Base-by-base conservation (phyloP, 2,888 invertebrate genomes). In the Hirtodrosophila confusa region DNA sequence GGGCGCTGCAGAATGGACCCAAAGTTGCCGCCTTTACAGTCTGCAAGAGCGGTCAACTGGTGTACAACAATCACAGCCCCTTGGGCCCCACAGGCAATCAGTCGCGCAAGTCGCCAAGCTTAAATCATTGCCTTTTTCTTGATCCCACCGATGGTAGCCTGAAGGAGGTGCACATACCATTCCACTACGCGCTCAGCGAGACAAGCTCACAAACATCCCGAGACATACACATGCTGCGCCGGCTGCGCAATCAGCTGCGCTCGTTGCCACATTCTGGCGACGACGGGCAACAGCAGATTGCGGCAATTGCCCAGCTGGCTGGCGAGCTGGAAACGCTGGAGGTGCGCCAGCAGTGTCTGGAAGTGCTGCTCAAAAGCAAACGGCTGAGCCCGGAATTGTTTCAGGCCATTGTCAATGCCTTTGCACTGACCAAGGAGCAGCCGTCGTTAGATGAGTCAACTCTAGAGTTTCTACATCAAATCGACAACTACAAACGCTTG, bases 1-100 rank as follows among this genome's bases (percentile, higher is more conserved):
- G 99, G 95, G 93, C 97, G 3, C 94, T 97, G 87, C 97, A 97
- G 89, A 95, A 96, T 89, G 98, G 99, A 0, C 95, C 95, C 9
- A 95, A 97, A 91, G 95, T 99, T 6, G 96, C 97, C 10, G 97
- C 97, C 0, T 99, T 98, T 90, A 96, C 96, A 44, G 97, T 98
- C 0, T 95, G 96, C 44, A 98, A 97, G 91, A 94, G 95, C 89
- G 97, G 97, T 31, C 94, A 95, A 86, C 92, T 97, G 24, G 88
- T 97, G 3, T 97, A 97, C 89, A 95, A 95, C 47, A 95, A 95
- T 66, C 95, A 97, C 89, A 96, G 96, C 8, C 92, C 97, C 58
- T 93, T 97, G 90, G 97, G 89, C 53, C 44, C 48, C 3, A 40
- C 47, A 4, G 48, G 53, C 3, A 45, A 10, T 54, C 93, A 93